phyloP scores from a whole-genome alignment of 2,888 invertebrate species.

The Lithophane socia region DNA sequence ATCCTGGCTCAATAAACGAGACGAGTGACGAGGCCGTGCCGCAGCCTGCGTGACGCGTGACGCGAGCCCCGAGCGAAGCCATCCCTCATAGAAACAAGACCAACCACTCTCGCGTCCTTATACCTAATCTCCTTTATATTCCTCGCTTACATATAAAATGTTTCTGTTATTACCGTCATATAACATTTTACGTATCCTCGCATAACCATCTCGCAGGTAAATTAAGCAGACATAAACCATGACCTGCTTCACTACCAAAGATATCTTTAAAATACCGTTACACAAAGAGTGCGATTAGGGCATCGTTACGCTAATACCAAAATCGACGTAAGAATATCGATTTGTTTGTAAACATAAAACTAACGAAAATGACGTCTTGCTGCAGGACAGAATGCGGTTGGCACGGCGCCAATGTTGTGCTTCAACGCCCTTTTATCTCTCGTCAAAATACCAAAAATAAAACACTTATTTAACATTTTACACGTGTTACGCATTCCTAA shows the following conservation, averaged over 20 bases:
- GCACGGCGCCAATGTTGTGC: constrained; percentile 81
- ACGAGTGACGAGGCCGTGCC: constrained; percentile 71
- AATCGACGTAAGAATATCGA: constrained; percentile 68
- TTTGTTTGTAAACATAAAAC: constrained; percentile 83
- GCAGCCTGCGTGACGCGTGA: constrained; percentile 68
- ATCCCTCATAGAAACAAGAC: constrained; percentile 74
- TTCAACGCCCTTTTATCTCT: constrained; percentile 83
- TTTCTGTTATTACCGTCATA: constrained; percentile 64
- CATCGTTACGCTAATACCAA: constrained; percentile 28
- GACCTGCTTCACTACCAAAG: constrained; percentile 39
- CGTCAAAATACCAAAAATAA: constrained; percentile 80
- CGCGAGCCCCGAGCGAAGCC: constrained; percentile 60
- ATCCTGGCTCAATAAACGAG: constrained; percentile 79
- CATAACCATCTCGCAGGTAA: constrained; percentile 51
- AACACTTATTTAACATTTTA: constrained; percentile 81
- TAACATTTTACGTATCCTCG: constrained; percentile 63
- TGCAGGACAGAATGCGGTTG: constrained; percentile 81
- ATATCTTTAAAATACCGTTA: constrained; percentile 7
- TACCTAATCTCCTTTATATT: constrained; percentile 68
- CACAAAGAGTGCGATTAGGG: constrained; percentile 10
- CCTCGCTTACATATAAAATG: constrained; percentile 62
- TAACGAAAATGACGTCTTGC: constrained; percentile 74
- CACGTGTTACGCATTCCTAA: constrained; percentile 75
- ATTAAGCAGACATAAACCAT: constrained; percentile 54
- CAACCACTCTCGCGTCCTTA: constrained; percentile 67